Evolutionary conservation across 2,797 vertebrate species (phyloP), one percentile per base, ranked within the genome.

Genomic region (Octomys mimax): DNA sequence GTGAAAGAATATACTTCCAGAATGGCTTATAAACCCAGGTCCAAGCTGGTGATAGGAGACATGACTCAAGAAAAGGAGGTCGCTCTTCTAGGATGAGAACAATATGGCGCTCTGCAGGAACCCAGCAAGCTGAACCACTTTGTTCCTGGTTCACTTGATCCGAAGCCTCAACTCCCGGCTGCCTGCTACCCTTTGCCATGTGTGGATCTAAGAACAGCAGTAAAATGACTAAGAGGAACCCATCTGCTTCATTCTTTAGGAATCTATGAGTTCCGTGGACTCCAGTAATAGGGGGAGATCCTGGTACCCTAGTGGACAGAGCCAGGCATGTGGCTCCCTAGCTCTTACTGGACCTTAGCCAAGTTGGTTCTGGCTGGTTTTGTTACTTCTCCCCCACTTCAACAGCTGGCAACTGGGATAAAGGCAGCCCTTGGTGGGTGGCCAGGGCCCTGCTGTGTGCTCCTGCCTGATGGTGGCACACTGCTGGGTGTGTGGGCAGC

Each of bases 361-460:
- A 73, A 54, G 26, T 28, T 64, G 42, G 12, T 28, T 28, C 66
- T 24, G 8, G 14, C 42, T 22, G 19, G 2, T 24, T 81, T n/a
- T 16, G 4, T 33, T 11, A 5, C n/a, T 16, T 21, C 18, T 5
- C 1, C 5, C 31, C 16, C 42, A 14, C 11, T 19, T 39, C 2
- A 14, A 66, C 22, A 24, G 36, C 26, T 6, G 54, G 70, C 28
- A 39, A 57, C 42, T 11, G 21, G 75, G 46, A 26, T 13, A 33
- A 68, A 33, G 36, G n/a, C 31, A 39, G 49, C 13, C 22, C 68
- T 49, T 39, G 70, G 61, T 13, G 10, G 24, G 59, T 1, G 5
- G 39, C 26, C 26, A 36, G 0, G 36, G 21, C 33, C 39, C 2
- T 24, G 33, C n/a, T 1, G 0, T 6, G 11, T 14, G n/a, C 19